phyloP scores from a whole-genome alignment of 2,113 vertebrate species.

The Syrrhaptes paradoxus region DNA sequence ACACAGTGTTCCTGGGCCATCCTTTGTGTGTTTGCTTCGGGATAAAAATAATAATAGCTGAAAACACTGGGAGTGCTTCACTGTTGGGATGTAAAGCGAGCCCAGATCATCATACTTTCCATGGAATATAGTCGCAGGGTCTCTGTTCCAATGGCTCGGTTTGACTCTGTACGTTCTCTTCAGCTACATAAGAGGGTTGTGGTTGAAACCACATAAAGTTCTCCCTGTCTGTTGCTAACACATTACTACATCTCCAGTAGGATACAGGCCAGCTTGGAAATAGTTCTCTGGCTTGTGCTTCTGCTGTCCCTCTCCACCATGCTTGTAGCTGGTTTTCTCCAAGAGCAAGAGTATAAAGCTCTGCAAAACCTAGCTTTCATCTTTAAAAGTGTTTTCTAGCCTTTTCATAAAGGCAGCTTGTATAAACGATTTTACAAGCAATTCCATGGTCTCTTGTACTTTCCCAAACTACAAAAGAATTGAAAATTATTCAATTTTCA shows the following conservation, averaged over 20 bases:
- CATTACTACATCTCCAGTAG: neutral
- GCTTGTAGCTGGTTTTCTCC: neutral
- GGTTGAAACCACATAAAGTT: neutral
- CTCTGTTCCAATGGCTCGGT: neutral
- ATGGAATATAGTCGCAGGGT: neutral
- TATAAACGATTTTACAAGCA: neutral
- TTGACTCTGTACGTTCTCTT: neutral
- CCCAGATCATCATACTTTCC: neutral
- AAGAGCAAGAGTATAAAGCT: neutral
- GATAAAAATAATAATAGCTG: neutral
- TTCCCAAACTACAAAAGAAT: neutral
- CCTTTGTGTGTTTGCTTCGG: neutral
- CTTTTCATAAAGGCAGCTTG: neutral
- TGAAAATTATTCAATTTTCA: slow-evolving; percentile 17
- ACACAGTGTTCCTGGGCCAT: neutral
- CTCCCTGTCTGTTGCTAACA: neutral
- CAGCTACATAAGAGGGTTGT: neutral
- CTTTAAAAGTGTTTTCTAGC: neutral
- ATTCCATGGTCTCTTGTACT: neutral
- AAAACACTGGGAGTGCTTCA: neutral
- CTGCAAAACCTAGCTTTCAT: neutral
- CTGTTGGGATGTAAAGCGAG: neutral
- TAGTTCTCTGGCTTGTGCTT: neutral
- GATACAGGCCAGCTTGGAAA: neutral
- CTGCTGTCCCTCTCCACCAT: neutral